Evolutionary conservation across 2,888 invertebrate species (phyloP).

Genomic region (Noctuana brunneofusca): DNA sequence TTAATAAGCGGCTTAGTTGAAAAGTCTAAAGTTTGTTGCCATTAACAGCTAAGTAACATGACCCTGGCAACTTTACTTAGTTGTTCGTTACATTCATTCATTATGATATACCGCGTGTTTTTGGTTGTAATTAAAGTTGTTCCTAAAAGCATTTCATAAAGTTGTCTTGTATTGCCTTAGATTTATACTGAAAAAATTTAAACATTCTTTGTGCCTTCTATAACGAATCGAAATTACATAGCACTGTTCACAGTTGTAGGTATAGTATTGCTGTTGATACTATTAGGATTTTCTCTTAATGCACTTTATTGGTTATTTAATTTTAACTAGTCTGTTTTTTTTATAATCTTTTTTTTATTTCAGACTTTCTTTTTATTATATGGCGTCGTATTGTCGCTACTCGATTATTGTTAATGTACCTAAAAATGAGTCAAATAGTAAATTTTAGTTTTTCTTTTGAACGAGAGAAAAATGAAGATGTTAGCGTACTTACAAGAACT

Average conservation of each 20-base stretch:
- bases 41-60: slow-evolving; percentile 9
- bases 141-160: slow-evolving; percentile 11
- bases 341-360: no score
- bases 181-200: neutral
- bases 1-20: slow-evolving; percentile 3
- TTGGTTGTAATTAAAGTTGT: slow-evolving; percentile 5
- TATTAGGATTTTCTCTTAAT: no score
- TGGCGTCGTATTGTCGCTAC: no score
- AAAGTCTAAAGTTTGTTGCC: slow-evolving; percentile 6
- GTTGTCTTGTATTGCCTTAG: slow-evolving; percentile 1
- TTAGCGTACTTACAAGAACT: neutral
- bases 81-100: slow-evolving; percentile 2
- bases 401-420: no score
- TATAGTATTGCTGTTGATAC: no score
- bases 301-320: no score
- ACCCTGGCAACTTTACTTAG: slow-evolving; percentile 10
- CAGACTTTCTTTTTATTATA: no score
- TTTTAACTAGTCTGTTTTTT: no score
- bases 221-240: no score
- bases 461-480: neutral
- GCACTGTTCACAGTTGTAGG: no score
- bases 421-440: neutral
- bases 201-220: neutral
- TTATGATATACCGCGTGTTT: neutral
- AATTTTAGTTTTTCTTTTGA: neutral